Percentiles rank a stretch among this genome's conserved stretches.
phyloP scores from a whole-genome alignment of 2,888 invertebrate genomes.

The Sphecodes monilicornis region DNA sequence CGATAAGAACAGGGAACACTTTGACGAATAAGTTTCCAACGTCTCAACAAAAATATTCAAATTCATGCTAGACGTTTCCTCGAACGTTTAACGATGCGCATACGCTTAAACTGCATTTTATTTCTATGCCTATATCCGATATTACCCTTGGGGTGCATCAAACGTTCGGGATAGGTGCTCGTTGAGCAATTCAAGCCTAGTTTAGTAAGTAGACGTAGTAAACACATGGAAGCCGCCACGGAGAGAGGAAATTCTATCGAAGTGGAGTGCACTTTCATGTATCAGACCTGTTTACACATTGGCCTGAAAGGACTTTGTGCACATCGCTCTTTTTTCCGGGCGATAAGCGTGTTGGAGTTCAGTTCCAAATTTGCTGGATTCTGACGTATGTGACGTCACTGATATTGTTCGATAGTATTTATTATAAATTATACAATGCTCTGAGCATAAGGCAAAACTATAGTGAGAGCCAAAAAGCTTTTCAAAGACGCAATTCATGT shows the following conservation, averaged over 20 bases:
- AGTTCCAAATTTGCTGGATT: not conserved
- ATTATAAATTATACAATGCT: not conserved
- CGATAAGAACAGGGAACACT: not conserved
- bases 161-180: constrained; percentile 21
- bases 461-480: not conserved
- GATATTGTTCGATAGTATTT: not conserved
- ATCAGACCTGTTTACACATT: constrained; percentile 47
- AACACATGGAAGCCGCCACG: constrained; percentile 42
- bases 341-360: not conserved
- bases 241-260: constrained; percentile 39
- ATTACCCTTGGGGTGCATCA: constrained; percentile 39
- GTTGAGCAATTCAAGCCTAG: constrained; percentile 43
- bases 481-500: too few species aligned
- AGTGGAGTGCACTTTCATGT: constrained; percentile 55
- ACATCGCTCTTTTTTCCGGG: constrained; percentile 1
- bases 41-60: too few species aligned
- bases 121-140: constrained; percentile 5
- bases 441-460: not conserved
- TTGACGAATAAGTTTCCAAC: not conserved
- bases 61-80: not conserved
- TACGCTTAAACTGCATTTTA: constrained; percentile 9
- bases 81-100: not conserved
- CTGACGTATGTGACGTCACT: not conserved
- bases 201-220: constrained; percentile 52
- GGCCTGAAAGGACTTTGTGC: constrained; percentile 19